phyloP scores from a whole-genome alignment of 2,888 invertebrate species.

The Torymus aiolomorphi region DNA sequence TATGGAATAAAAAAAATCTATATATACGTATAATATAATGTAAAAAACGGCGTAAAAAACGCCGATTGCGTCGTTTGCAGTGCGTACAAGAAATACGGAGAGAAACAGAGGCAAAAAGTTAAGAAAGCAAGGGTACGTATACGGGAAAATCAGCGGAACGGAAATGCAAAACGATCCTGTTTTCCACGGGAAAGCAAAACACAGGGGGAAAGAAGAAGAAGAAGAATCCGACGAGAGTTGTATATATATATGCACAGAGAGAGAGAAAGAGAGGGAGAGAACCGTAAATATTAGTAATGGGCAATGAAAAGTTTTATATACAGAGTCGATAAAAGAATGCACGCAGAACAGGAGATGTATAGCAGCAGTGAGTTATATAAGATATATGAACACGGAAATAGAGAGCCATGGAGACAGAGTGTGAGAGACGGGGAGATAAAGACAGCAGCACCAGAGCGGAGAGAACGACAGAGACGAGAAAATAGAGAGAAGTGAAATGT shows the following conservation, averaged over 20 bases:
- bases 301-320: conserved; percentile 50
- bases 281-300: conserved; percentile 52
- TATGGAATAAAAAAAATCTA: no score
- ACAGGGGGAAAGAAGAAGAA: no score
- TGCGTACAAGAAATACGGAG: neutral
- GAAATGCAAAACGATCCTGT: conserved; percentile 10
- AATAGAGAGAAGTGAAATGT: neutral
- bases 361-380: conserved; percentile 1
- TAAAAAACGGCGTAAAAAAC: no score
- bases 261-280: neutral
- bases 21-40: no score
- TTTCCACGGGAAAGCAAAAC: neutral
- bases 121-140: no score
- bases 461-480: neutral
- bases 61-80: no score
- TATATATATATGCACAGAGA: neutral
- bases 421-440: neutral
- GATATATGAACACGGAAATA: neutral
- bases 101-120: neutral
- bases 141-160: conserved; percentile 29
- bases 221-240: neutral
- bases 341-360: neutral
- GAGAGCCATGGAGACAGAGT: conserved; percentile 3
- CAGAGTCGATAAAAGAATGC: conserved; percentile 37
- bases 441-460: neutral